A percentile compares a stretch with the other conserved stretches of the same genome.
phyloP scores from a whole-genome alignment of 1,140 invertebrate genomes.

The Solen grandis region DNA sequence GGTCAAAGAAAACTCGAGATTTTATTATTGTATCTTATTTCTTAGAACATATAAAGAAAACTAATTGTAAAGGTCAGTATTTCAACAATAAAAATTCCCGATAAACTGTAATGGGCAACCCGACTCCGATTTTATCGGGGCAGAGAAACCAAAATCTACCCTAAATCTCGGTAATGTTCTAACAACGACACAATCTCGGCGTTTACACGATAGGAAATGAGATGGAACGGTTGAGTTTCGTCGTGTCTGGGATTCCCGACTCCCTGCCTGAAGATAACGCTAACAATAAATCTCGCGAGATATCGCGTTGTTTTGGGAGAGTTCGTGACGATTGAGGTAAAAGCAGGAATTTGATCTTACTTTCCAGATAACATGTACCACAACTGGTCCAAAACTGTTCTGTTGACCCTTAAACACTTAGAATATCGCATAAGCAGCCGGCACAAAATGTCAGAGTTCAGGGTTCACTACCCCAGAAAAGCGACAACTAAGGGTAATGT shows the following conservation, averaged over 20 bases:
- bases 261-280: constrained; percentile 45
- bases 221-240: constrained; percentile 49
- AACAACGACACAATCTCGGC: constrained; percentile 28
- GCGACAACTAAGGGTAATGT: no score
- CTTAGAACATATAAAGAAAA: background rate
- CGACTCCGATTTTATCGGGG: constrained; percentile 49
- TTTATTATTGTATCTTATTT: no score
- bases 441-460: no score
- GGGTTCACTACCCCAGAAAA: no score
- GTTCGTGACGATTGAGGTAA: constrained; percentile 56
- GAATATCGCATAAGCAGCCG: no score
- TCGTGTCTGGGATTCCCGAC: constrained; percentile 32
- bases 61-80: background rate
- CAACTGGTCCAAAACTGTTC: no score
- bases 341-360: background rate
- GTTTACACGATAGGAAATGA: constrained; percentile 56
- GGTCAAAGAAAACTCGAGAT: no score
- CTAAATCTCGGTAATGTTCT: constrained; percentile 54
- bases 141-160: constrained; percentile 46
- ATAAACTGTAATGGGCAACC: constrained; percentile 55
- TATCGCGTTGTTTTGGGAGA: constrained; percentile 53
- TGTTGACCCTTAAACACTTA: no score
- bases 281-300: constrained; percentile 53
- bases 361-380: no score
- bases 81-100: constrained; percentile 23